Evolutionary conservation across 1,140 invertebrate genomes (phyloP).

Genomic region (Aphis craccivora): DNA sequence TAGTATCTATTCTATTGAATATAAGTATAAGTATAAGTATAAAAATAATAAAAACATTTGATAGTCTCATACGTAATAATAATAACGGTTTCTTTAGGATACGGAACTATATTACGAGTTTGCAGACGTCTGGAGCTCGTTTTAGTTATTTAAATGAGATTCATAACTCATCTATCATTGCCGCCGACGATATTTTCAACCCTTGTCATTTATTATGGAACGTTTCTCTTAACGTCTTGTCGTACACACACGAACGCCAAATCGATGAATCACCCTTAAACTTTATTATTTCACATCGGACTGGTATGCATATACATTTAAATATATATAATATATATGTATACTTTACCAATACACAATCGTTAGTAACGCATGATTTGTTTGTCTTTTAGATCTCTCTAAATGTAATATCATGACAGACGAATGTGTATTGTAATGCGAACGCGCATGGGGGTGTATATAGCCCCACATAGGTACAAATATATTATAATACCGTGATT

Average conservation of each 20-base stretch:
- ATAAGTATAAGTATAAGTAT: no score
- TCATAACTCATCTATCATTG: slow-evolving; percentile 47
- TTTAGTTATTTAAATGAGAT: slow-evolving; percentile 52
- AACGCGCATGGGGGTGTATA: background rate
- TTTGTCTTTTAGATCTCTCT: background rate
- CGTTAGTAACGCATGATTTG: slow-evolving; percentile 26
- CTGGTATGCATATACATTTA: background rate
- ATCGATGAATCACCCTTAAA: slow-evolving; percentile 27
- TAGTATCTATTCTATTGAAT: background rate
- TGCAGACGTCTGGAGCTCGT: slow-evolving; percentile 45
- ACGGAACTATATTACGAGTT: background rate
- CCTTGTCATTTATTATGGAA: slow-evolving; percentile 41
- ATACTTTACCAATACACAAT: background rate
- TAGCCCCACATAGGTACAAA: background rate
- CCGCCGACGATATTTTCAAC: slow-evolving; percentile 33
- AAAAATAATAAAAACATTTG: background rate
- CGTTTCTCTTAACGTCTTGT: slow-evolving; percentile 35
- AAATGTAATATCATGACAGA: slow-evolving; percentile 18
- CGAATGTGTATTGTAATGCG: background rate
- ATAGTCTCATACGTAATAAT: background rate
- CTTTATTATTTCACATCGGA: slow-evolving; percentile 21
- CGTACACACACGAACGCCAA: background rate
- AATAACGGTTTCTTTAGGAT: background rate
- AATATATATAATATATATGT: background rate
- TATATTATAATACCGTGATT: background rate